phyloP scores from a whole-genome alignment of 2,797 vertebrate genomes.

The Pangasius krempfi region DNA sequence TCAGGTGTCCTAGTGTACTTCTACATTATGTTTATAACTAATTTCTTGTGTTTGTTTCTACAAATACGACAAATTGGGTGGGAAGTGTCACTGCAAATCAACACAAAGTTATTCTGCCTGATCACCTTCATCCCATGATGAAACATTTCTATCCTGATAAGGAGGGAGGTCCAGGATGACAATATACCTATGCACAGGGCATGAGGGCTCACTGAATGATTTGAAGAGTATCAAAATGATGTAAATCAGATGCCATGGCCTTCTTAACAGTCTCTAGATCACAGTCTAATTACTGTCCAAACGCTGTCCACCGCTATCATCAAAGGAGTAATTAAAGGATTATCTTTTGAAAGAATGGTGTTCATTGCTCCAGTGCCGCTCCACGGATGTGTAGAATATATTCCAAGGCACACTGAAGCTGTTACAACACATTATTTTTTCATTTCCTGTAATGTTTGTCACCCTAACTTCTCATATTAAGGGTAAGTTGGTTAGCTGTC shows the following conservation, averaged over 20 bases:
- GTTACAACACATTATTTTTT: background rate
- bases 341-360: constrained; percentile 8
- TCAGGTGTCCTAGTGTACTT: background rate
- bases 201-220: background rate
- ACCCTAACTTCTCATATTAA: background rate
- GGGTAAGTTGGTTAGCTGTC: background rate
- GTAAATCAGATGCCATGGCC: background rate
- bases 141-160: background rate
- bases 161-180: background rate
- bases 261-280: background rate
- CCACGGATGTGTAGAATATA: background rate
- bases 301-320: background rate
- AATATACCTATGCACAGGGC: background rate
- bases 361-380: background rate
- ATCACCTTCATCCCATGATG: background rate
- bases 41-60: background rate
- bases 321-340: background rate
- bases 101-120: background rate
- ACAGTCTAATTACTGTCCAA: background rate
- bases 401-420: background rate
- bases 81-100: background rate
- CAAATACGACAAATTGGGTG: background rate
- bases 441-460: background rate
- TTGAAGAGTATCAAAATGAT: background rate
- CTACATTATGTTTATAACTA: background rate